These are phyloP conservation scores for Phoeniculus purpureus DNA, from an alignment of 2,797 vertebrate species.

Conservation along the genomic window DNA sequence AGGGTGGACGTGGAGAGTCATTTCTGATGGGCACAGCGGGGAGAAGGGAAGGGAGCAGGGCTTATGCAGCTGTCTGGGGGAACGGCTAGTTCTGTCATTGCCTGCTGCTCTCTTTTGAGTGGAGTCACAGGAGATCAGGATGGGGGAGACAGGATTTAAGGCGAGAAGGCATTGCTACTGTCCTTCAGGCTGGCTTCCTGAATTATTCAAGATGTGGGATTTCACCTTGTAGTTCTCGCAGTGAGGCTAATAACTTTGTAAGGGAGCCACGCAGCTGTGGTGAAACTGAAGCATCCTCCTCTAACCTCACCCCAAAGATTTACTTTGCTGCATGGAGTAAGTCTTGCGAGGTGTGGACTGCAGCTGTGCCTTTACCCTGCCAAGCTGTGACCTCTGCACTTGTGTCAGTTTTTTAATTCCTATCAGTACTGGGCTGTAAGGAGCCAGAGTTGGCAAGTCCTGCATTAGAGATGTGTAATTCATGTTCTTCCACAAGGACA, in stretches of 20 bases:
- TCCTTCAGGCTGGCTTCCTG: not conserved
- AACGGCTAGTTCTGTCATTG: not conserved
- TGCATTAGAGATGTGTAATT: not conserved
- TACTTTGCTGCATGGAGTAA: not conserved
- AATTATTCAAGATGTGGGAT: conserved; percentile 1
- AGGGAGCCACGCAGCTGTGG: not conserved
- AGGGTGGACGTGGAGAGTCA: not conserved
- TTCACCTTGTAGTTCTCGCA: not conserved
- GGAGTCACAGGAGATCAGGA: not conserved
- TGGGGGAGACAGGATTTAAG: conserved; percentile 11
- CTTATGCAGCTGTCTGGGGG: not conserved
- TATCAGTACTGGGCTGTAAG: not conserved
- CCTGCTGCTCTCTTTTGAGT: not conserved
- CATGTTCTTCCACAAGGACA: not conserved
- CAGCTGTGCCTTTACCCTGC: not conserved
- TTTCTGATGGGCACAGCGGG: not conserved
- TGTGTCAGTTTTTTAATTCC: not conserved
- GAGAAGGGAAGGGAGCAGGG: not conserved
- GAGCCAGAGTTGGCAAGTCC: not conserved
- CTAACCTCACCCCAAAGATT: not conserved
- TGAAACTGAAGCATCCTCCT: not conserved
- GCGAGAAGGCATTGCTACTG: not conserved
- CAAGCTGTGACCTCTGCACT: not conserved
- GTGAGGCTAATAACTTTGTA: not conserved
- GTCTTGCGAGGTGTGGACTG: not conserved